Evolutionary conservation across 2,797 vertebrate genomes (phyloP), one percentile per base, ranked within the genome.

Genomic region (Tachyglossus aculeatus): DNA sequence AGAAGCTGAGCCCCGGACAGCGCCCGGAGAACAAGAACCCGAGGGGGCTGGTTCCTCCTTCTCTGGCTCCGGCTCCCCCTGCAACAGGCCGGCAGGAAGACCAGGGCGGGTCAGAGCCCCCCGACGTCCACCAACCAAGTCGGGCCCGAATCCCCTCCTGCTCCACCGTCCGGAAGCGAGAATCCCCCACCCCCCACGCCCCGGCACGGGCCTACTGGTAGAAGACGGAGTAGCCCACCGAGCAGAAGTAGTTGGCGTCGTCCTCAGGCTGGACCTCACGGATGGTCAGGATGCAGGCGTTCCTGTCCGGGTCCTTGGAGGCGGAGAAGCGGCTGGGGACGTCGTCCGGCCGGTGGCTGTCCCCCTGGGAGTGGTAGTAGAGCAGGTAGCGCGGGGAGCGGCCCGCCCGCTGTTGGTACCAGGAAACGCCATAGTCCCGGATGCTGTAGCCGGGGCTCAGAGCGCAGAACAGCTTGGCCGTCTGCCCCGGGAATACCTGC

Each of bases 361-460:
- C 83, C 5, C 0, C 29, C 63, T 90, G 77, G 0, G 89, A 88
- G 34, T 77, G 74, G 61, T 90, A 90, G 9, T 90, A 88, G 51
- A 92, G 83, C 39, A 93, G 73, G 5, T 85, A 86, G 0, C 44
- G 76, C 1, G 90, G 87, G 37, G 83, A 16, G 0, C 56, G 79
- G 0, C 90, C 91, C 0, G 82, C 84, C 39, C 71, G 77, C 77
- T 89, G 86, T 78, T 87, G 91, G 78, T 78, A 91, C 91, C 92
- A 92, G 29, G 78, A 80, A 47, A 92, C 88, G 7, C 88, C 86
- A 0, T 79, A 75, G 1, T 85, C 40, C 2, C 52, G 61, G 34
- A 90, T 73, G 4, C 72, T 80, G 3, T 85, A 81, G 45, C 13
- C 74, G 3, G 86, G 66, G 54, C 31, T 88, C 69, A 92, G 57